Evolutionary conservation across 2,113 vertebrate genomes (phyloP).

Genomic region (Pristiophorus japonicus): DNA sequence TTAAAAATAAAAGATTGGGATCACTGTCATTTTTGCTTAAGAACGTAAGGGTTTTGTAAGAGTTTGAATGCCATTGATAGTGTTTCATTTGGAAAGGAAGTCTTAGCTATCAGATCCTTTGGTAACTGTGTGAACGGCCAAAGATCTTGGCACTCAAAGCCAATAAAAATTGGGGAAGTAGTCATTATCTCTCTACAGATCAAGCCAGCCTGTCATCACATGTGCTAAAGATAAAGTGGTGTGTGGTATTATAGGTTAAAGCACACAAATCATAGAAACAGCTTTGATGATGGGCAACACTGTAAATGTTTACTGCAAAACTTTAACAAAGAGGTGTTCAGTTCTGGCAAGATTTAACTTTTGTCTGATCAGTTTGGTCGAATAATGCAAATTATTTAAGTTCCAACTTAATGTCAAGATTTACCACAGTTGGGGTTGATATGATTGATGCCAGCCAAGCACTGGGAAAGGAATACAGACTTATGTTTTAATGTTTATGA

Average conservation of each 20-base stretch:
- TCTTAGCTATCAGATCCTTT: not conserved
- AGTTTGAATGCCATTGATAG: not conserved
- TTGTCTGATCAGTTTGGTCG: not conserved
- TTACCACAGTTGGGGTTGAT: not conserved
- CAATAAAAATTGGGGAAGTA: constrained; percentile 55
- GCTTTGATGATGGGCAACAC: constrained; percentile 23
- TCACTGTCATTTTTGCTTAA: constrained; percentile 18
- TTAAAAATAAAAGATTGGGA: not conserved
- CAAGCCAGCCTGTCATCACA: constrained; percentile 36
- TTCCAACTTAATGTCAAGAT: not conserved
- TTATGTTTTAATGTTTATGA: not conserved
- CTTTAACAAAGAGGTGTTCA: not conserved
- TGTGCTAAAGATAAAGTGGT: constrained; percentile 30
- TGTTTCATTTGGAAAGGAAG: not conserved
- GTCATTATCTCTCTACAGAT: constrained; percentile 55
- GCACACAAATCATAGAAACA: constrained; percentile 17
- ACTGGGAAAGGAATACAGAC: not conserved
- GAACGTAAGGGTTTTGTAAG: not conserved
- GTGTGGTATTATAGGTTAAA: constrained; percentile 33
- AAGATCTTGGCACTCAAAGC: constrained; percentile 31
- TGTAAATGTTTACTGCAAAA: not conserved
- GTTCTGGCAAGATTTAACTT: not conserved
- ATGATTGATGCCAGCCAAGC: not conserved
- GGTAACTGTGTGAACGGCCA: constrained; percentile 28
- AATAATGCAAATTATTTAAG: not conserved